Percentiles rank a stretch among this genome's conserved stretches.
Evolutionary conservation across 1,140 invertebrate genomes (phyloP).

Genomic region (Ladona fulva): DNA sequence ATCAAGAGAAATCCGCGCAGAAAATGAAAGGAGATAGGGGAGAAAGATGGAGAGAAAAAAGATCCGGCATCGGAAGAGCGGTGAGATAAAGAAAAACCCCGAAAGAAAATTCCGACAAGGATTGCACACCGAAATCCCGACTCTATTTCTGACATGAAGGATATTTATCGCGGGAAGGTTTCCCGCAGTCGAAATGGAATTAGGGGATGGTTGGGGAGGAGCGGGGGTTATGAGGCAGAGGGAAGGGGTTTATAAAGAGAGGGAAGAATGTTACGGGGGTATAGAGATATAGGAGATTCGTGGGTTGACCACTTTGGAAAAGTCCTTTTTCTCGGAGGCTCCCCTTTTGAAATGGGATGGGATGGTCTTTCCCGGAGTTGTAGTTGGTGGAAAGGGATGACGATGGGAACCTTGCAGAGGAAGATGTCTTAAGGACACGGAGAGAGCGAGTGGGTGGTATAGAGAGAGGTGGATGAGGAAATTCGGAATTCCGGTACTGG

Average conservation of each 20-base stretch:
- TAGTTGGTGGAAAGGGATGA: neutral
- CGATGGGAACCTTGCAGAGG: neutral
- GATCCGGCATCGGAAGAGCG: neutral
- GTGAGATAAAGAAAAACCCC: neutral
- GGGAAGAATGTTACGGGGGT: too few relatives aligned
- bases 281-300: too few relatives aligned
- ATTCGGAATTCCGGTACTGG: neutral
- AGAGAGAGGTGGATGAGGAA: neutral
- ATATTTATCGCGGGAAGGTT: neutral
- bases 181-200: conserved; percentile 3
- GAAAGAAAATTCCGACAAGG: neutral
- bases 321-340: too few relatives aligned
- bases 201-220: neutral
- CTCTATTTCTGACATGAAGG: neutral
- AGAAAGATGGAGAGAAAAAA: neutral
- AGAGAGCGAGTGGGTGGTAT: neutral
- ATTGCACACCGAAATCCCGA: neutral
- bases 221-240: too few relatives aligned
- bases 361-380: too few relatives aligned
- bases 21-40: neutral
- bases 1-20: neutral
- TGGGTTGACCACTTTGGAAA: too few relatives aligned
- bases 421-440: neutral
- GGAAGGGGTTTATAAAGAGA: too few relatives aligned
- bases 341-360: too few relatives aligned